These are phyloP conservation scores for Polyploca ridens DNA, from an alignment of 2,888 invertebrate genomes.

Conservation along the genomic window DNA sequence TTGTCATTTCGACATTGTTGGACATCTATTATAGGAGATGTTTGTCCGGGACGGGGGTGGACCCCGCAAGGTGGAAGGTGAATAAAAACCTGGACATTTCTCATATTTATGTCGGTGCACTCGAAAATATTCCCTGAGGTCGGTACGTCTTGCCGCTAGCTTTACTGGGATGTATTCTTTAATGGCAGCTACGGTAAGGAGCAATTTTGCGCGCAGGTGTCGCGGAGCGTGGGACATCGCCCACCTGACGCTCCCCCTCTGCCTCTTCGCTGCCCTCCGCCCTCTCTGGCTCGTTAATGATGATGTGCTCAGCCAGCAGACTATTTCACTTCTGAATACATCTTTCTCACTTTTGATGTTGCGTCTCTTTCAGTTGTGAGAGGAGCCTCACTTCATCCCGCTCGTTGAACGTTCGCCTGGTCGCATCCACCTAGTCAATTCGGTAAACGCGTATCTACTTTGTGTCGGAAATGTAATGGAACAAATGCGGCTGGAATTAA, in stretches of 20 bases:
- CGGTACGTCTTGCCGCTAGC: slow-evolving; percentile 50
- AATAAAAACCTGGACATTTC: slow-evolving; percentile 81
- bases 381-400: slow-evolving; percentile 60
- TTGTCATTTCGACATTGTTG: slow-evolving; percentile 71
- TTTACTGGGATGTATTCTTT: slow-evolving; percentile 67
- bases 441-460: slow-evolving; percentile 84
- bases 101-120: slow-evolving; percentile 83
- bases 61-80: slow-evolving; percentile 62
- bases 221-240: slow-evolving; percentile 80
- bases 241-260: slow-evolving; percentile 85
- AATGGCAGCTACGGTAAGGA: slow-evolving; percentile 66
- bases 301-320: slow-evolving; percentile 91
- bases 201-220: slow-evolving; percentile 77
- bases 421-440: slow-evolving; percentile 84
- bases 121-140: slow-evolving; percentile 79
- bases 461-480: slow-evolving; percentile 85
- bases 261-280: slow-evolving; percentile 85
- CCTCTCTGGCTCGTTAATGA: slow-evolving; percentile 90
- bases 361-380: slow-evolving; percentile 62
- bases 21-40: slow-evolving; percentile 73
- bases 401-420: slow-evolving; percentile 72
- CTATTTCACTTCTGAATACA: slow-evolving; percentile 89
- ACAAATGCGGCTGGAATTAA: slow-evolving; percentile 85
- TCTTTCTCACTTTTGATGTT: slow-evolving; percentile 84
- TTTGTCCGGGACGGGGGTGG: slow-evolving; percentile 59